Percentiles rank a stretch among this genome's conserved stretches.
phyloP scores from a whole-genome alignment of 2,797 vertebrate genomes.

The Gymnoscopelus braueri region DNA sequence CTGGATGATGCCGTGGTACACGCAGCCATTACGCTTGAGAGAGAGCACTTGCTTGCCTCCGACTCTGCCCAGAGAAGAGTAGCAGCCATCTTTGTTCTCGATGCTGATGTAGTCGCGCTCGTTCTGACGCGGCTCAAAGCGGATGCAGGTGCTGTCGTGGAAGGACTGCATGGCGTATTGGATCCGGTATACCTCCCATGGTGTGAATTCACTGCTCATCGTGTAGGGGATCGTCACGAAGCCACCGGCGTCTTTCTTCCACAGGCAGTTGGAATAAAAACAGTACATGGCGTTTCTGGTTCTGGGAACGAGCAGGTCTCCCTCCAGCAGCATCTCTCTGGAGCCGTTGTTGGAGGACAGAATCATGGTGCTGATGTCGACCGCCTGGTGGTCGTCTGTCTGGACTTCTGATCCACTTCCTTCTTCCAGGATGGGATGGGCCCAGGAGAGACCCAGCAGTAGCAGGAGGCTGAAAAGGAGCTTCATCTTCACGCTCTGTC shows the following conservation, averaged over 20 bases:
- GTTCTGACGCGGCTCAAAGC: slow-evolving; percentile 11
- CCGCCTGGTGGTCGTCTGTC: background rate
- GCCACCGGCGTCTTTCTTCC: slow-evolving; percentile 11
- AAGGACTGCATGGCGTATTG: background rate
- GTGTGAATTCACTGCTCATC: background rate
- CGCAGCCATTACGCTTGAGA: slow-evolving; percentile 64
- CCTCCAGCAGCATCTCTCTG: slow-evolving; percentile 22
- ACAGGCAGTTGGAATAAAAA: background rate
- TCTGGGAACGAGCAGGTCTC: slow-evolving; percentile 9
- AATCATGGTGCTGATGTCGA: slow-evolving; percentile 25
- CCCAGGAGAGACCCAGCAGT: slow-evolving; percentile 20
- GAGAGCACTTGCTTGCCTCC: slow-evolving; percentile 69
- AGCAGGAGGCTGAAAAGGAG: slow-evolving; percentile 17
- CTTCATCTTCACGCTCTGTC: slow-evolving; percentile 21
- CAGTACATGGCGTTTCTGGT: slow-evolving; percentile 2
- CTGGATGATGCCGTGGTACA: slow-evolving; percentile 4
- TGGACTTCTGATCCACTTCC: background rate
- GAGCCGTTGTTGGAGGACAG: slow-evolving; percentile 20
- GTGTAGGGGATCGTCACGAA: slow-evolving; percentile 15
- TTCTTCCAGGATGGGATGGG: slow-evolving; percentile 9
- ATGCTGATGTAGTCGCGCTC: slow-evolving; percentile 23
- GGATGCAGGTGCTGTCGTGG: slow-evolving; percentile 17
- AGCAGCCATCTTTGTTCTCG: slow-evolving; percentile 46
- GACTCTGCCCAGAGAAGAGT: slow-evolving; percentile 67
- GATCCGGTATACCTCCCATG: slow-evolving; percentile 2